Conservation (phyloP, 2,888 invertebrate genomes). For the Caradrina kadenii region DNA sequence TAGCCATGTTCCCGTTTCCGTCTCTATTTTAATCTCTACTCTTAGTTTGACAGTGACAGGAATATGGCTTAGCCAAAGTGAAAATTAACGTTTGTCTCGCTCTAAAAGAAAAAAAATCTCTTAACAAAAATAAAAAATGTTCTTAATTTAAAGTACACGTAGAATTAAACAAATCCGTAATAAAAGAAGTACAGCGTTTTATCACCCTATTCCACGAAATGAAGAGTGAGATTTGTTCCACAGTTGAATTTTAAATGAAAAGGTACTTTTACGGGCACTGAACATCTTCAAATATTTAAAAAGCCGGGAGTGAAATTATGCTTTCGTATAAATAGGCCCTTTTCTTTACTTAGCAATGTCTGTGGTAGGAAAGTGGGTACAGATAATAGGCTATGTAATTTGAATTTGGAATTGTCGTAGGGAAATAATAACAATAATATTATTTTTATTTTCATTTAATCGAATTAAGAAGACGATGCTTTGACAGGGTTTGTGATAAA, state of each 20-base stretch:
- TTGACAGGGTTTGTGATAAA: background rate
- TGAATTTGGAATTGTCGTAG: background rate
- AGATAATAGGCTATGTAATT: background rate
- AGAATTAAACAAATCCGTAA: conserved; percentile 52
- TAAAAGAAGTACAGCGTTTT: conserved; percentile 47
- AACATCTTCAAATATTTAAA: conserved; percentile 51
- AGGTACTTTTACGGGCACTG: conserved; percentile 17
- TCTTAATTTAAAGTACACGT: conserved; percentile 28
- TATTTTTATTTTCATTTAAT: background rate
- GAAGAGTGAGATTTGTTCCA: conserved; percentile 62
- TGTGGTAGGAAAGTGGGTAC: conserved; percentile 9
- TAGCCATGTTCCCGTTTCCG: too few species aligned
- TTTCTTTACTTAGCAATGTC: conserved; percentile 14
- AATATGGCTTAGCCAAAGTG: background rate
- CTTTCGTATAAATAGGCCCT: conserved; percentile 19
- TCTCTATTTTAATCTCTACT: too few species aligned
- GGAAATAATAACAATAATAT: background rate
- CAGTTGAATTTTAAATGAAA: conserved; percentile 71
- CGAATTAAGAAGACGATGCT: background rate
- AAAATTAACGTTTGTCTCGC: background rate
- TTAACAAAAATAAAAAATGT: conserved; percentile 7
- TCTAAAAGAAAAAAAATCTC: background rate
- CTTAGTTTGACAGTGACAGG: background rate
- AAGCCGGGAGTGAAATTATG: conserved; percentile 23
- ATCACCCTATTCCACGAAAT: conserved; percentile 59